Conservation (phyloP, 2,888 invertebrate species). For the Tinea trinotella region DNA sequence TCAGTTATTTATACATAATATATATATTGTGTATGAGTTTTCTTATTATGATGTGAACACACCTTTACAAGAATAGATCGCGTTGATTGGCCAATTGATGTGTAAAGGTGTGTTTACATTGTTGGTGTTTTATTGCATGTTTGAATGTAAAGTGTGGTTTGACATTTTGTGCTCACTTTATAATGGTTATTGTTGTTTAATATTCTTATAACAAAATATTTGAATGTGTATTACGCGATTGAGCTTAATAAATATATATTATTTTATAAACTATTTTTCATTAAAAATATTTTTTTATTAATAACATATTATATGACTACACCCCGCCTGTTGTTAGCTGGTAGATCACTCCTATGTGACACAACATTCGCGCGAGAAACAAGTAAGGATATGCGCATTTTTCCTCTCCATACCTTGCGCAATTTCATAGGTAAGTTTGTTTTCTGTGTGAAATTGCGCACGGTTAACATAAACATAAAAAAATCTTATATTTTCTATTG, state of each 20-base stretch:
- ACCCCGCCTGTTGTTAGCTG: no score
- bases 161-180: slow-evolving; percentile 4
- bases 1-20: background rate
- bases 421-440: no score
- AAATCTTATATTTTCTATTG: no score
- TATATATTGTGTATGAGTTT: background rate
- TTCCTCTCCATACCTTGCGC: no score
- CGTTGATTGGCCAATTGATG: background rate
- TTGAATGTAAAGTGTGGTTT: background rate
- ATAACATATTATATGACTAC: no score
- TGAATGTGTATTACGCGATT: background rate
- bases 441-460: no score
- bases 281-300: no score
- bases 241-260: background rate
- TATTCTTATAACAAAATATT: background rate
- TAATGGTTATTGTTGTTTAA: background rate
- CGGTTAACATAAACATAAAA: no score
- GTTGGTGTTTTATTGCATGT: background rate
- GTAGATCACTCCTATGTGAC: no score
- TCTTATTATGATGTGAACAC: background rate
- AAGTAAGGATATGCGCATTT: no score
- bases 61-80: background rate
- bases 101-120: background rate
- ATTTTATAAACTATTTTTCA: background rate
- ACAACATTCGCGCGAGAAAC: no score